These are phyloP conservation scores for Peromyscus leucopus DNA, from an alignment of 2,113 vertebrate species.

Conservation along the genomic window DNA sequence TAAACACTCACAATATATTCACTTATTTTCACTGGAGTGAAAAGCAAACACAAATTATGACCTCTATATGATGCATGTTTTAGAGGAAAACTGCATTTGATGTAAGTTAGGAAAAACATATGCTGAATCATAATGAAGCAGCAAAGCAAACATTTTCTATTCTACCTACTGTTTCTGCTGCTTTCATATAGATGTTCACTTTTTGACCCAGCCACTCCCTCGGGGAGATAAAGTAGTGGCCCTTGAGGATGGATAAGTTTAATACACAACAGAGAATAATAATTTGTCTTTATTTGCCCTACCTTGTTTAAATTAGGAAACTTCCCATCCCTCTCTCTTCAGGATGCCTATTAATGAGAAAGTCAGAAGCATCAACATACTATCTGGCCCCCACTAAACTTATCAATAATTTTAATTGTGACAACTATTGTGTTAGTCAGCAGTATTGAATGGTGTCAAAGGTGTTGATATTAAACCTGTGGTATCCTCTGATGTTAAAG, in stretches of 20 bases:
- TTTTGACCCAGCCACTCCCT: neutral
- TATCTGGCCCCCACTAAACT: neutral
- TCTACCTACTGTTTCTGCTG: neutral
- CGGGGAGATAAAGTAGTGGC: neutral
- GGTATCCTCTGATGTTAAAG: neutral
- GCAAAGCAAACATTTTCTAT: neutral
- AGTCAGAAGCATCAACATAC: neutral
- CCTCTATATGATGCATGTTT: neutral
- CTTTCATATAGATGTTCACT: neutral
- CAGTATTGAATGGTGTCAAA: neutral
- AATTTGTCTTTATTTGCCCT: neutral
- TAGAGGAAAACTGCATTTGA: neutral
- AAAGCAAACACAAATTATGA: neutral
- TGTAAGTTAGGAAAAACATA: neutral
- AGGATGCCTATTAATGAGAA: neutral
- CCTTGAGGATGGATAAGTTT: neutral
- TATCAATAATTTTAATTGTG: neutral
- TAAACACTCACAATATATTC: neutral
- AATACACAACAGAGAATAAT: neutral
- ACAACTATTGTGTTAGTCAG: neutral
- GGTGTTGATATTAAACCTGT: neutral
- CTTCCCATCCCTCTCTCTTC: neutral
- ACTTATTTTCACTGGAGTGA: slow-evolving; percentile 4
- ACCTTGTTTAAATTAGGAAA: neutral
- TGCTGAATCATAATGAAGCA: neutral